Conservation (phyloP, 2,888 invertebrate species). For the Tortrix viridana region DNA sequence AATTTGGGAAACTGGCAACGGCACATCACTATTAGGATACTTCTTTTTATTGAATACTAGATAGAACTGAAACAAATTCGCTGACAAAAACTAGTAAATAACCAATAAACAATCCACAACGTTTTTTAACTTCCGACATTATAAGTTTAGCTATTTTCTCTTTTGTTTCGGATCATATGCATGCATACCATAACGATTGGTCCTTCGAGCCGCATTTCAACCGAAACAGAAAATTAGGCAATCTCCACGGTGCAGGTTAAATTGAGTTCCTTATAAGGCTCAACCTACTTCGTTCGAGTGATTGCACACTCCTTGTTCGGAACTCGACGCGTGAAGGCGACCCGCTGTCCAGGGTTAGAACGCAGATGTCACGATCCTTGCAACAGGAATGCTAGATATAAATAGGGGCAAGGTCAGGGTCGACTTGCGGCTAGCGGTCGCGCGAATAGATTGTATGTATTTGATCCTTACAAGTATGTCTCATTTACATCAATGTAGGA, state of each 20-base stretch:
- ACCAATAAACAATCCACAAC: too few relatives aligned
- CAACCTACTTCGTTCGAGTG: conserved; percentile 34
- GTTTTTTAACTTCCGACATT: background rate
- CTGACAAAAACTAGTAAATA: too few relatives aligned
- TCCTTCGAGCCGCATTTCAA: conserved; percentile 23
- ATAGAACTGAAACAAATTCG: too few relatives aligned
- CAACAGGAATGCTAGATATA: conserved; percentile 59
- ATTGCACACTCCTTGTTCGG: conserved; percentile 36
- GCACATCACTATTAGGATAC: too few relatives aligned
- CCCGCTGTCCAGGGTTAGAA: conserved; percentile 45
- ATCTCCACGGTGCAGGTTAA: conserved; percentile 24
- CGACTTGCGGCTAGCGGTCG: conserved; percentile 48
- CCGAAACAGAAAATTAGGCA: conserved; percentile 32
- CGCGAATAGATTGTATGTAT: conserved; percentile 27
- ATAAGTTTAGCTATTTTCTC: background rate
- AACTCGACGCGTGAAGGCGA: conserved; percentile 34
- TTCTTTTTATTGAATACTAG: too few relatives aligned
- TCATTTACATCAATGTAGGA: conserved; percentile 20
- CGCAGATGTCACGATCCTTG: conserved; percentile 59
- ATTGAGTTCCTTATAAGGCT: conserved; percentile 31
- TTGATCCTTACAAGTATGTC: conserved; percentile 43
- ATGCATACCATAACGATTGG: conserved; percentile 1
- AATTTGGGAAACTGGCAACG: too few relatives aligned
- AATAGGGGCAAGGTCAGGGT: conserved; percentile 69
- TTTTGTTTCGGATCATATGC: background rate